phyloP scores from a whole-genome alignment of 1,140 invertebrate genomes.

The Hycleus phaleratus region DNA sequence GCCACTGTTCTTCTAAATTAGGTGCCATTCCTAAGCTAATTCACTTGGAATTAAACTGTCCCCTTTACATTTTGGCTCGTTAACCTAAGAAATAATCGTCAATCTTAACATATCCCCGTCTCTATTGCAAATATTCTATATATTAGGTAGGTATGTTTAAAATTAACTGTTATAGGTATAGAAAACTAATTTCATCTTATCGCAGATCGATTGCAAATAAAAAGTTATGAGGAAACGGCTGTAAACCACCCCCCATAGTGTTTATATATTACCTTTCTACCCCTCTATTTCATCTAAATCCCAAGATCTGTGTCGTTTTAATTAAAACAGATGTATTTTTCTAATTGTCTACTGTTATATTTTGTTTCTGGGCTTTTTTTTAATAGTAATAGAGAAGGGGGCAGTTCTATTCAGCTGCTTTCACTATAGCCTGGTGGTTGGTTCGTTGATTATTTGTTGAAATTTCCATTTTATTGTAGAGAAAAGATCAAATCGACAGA shows the following conservation, averaged over 20 bases:
- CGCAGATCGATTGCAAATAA: too few relatives aligned
- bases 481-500: constrained; percentile 25
- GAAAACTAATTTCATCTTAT: too few relatives aligned
- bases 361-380: constrained; percentile 11
- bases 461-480: constrained; percentile 12
- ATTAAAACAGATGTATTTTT: constrained; percentile 31
- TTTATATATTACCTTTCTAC: too few relatives aligned
- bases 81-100: neutral
- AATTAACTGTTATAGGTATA: too few relatives aligned
- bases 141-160: too few relatives aligned
- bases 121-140: too few relatives aligned
- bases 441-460: neutral
- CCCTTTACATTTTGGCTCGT: constrained; percentile 4
- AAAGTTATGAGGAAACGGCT: too few relatives aligned
- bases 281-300: constrained; percentile 1
- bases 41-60: constrained; percentile 16
- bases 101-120: too few relatives aligned
- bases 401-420: neutral
- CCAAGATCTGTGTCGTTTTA: constrained; percentile 17
- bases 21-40: constrained; percentile 20
- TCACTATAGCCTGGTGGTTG: neutral
- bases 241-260: too few relatives aligned
- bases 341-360: constrained; percentile 19
- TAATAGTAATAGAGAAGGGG: constrained; percentile 1
- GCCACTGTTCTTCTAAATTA: constrained; percentile 20